These are phyloP conservation scores for Poecilia wingei DNA, from an alignment of 2,797 vertebrate species.

Conservation along the genomic window DNA sequence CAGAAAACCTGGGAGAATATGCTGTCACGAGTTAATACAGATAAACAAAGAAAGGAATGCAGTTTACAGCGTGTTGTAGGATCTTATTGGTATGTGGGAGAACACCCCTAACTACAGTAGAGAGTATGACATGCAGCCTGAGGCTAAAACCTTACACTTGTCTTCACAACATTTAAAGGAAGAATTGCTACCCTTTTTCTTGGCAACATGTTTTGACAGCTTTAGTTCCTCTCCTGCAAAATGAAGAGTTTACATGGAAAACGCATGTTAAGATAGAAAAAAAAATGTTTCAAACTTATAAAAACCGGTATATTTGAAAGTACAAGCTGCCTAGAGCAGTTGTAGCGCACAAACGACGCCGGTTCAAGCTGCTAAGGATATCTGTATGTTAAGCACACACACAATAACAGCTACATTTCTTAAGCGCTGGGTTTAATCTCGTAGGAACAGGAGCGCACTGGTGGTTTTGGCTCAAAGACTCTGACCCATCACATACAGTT, in stretches of 20 bases:
- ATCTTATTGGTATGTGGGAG: conserved; percentile 1
- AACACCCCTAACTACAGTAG: not conserved
- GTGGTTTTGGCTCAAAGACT: not conserved
- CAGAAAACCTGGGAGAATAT: not conserved
- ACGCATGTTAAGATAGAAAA: not conserved
- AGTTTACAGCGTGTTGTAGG: not conserved
- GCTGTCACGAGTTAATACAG: conserved; percentile 8
- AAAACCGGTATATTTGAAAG: not conserved
- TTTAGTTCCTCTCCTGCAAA: not conserved
- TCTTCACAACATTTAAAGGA: not conserved
- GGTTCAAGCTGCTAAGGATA: not conserved
- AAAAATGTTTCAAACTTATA: not conserved
- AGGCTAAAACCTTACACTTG: not conserved
- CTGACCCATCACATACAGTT: not conserved
- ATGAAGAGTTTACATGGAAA: conserved; percentile 3
- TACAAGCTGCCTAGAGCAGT: not conserved
- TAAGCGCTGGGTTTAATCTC: not conserved
- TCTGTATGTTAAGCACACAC: not conserved
- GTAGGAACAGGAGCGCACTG: not conserved
- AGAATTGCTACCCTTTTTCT: not conserved
- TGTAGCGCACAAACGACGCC: too few species aligned
- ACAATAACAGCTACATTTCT: not conserved
- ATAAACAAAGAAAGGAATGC: conserved; percentile 3
- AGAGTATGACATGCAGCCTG: not conserved
- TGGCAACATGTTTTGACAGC: conserved; percentile 13